Evolutionary conservation across 2,113 vertebrate species (phyloP).

Genomic region (Myiozetetes cayanensis): DNA sequence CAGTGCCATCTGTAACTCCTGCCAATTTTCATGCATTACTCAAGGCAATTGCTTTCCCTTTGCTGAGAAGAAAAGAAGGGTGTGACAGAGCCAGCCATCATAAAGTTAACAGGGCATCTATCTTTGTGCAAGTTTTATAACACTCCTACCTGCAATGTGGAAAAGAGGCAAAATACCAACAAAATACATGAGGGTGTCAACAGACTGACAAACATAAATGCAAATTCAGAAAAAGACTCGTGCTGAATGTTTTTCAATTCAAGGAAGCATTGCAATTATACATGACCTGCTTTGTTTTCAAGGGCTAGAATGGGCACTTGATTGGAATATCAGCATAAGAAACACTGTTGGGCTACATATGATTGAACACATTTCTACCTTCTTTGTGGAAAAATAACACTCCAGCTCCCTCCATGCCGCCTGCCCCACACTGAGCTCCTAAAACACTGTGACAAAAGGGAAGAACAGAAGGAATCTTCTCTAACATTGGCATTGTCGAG

Average conservation of each 20-base stretch:
- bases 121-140: not conserved
- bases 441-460: too few relatives aligned
- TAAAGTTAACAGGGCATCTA: not conserved
- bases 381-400: not conserved
- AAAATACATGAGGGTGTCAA: not conserved
- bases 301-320: not conserved
- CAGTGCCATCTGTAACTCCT: constrained; percentile 10
- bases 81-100: not conserved
- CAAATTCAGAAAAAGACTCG: not conserved
- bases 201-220: not conserved
- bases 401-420: not conserved
- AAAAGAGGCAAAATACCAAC: not conserved
- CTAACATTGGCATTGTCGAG: not conserved
- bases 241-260: not conserved
- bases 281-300: not conserved
- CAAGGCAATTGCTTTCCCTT: not conserved
- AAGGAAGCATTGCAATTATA: not conserved
- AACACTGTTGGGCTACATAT: not conserved
- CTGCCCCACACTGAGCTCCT: not conserved
- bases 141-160: not conserved
- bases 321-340: not conserved
- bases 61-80: not conserved
- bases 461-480: not conserved
- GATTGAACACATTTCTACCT: not conserved
- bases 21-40: not conserved